These are phyloP conservation scores for Solen grandis DNA, from an alignment of 1,140 invertebrate genomes.

Conservation along the genomic window DNA sequence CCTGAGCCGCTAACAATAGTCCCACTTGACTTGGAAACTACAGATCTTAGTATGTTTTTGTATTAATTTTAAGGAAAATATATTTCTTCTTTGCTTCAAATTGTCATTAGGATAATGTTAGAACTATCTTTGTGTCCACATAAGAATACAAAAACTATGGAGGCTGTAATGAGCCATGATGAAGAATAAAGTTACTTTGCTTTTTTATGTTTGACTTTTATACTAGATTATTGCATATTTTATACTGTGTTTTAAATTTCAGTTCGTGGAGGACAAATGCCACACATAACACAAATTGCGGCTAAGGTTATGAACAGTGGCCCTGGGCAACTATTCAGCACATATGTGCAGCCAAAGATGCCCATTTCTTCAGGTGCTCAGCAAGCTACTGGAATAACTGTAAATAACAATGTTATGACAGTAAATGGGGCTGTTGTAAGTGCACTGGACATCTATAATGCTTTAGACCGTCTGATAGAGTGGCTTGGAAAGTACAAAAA, in stretches of 20 bases:
- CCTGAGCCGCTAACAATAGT: background rate
- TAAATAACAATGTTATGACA: background rate
- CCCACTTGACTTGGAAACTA: constrained; percentile 11
- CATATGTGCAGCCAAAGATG: constrained; percentile 16
- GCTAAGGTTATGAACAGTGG: constrained; percentile 13
- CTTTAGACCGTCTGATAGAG: background rate
- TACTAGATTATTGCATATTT: background rate
- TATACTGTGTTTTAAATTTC: constrained; percentile 20
- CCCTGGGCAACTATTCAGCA: no score
- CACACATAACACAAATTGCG: constrained; percentile 48
- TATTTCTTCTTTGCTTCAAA: background rate
- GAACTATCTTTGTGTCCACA: background rate
- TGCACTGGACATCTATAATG: background rate
- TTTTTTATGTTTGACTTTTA: background rate
- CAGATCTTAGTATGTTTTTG: background rate
- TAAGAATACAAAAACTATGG: no score
- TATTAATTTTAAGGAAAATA: background rate
- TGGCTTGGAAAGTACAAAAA: background rate
- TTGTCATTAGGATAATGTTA: background rate
- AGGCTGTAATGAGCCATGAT: background rate
- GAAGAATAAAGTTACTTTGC: background rate
- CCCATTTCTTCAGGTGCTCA: constrained; percentile 4
- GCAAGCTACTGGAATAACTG: background rate
- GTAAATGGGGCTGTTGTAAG: background rate
- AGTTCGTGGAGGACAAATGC: constrained; percentile 4